Conservation (phyloP, 1,140 invertebrate species). For the Platyura marginata region DNA sequence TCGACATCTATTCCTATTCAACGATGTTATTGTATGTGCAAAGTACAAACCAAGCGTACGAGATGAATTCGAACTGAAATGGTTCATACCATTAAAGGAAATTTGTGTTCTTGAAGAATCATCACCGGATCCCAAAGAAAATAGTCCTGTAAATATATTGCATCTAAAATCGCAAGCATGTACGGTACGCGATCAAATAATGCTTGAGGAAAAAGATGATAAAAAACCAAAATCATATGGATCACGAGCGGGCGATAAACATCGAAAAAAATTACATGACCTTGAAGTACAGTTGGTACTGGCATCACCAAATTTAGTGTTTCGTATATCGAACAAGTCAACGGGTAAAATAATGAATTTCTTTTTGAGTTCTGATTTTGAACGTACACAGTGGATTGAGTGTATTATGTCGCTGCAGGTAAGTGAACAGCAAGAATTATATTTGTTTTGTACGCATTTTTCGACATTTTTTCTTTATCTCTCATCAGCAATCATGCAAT, state of each 20-base stretch:
- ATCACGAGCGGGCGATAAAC: conserved; percentile 62
- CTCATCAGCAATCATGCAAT: conserved; percentile 18
- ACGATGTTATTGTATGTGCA: conserved; percentile 86
- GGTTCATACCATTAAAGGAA: conserved; percentile 73
- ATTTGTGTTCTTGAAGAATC: conserved; percentile 41
- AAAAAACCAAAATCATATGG: conserved; percentile 39
- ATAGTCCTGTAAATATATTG: conserved; percentile 64
- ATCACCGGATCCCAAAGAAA: conserved; percentile 37
- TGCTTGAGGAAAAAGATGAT: conserved; percentile 50
- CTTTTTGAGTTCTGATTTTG: conserved; percentile 84
- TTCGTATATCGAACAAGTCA: conserved; percentile 49
- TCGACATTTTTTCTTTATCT: conserved; percentile 7
- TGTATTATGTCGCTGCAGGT: conserved; percentile 65
- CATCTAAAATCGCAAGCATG: conserved; percentile 69
- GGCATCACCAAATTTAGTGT: conserved; percentile 73
- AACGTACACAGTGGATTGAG: conserved; percentile 83
- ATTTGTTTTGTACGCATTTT: not conserved
- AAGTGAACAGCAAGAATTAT: conserved; percentile 2
- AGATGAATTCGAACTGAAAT: conserved; percentile 79
- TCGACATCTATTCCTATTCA: conserved; percentile 84
- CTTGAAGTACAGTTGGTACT: conserved; percentile 76
- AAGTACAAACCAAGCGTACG: conserved; percentile 77
- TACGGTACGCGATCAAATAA: conserved; percentile 65
- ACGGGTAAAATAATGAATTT: conserved; percentile 56
- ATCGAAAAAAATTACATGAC: conserved; percentile 73